Evolutionary conservation across 2,797 vertebrate genomes (phyloP), one percentile per base, ranked within the genome.

Genomic region (Argentina silus): DNA sequence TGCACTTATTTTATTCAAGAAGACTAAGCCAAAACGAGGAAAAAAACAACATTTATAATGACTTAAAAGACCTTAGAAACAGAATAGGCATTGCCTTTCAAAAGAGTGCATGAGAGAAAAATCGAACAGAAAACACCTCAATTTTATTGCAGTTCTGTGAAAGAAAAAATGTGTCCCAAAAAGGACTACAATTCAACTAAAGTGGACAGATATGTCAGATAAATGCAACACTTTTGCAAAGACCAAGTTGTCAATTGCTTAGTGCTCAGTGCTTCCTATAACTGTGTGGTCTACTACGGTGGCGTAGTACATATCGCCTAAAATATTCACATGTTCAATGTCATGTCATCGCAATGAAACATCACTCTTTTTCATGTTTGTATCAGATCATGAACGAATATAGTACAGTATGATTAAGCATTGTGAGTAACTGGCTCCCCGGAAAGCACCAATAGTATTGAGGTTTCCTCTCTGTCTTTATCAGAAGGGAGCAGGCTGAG

Each of bases 1-100:
- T 99, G 95, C 95, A 97, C 98, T 97, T 98, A 98, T 97, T 98
- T 98, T 97, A 95, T 96, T 95, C 95, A 97, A 96, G 95, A 95
- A 95, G 95, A 96, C 93, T 94, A 94, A 91, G 90, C 89, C 87
- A 81, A 80, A 82, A 78, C 65, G 9, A 69, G 47, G 61, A 59
- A 71, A 73, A 75, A 78, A 78, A 92, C 90, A 92, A 93, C 90
- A 92, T 90, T 93, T 90, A 93, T 93, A 95, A 94, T 93, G 90
- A 93, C 93, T 93, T 93, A 93, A 94, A 95, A 94, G 91, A 93
- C 89, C 88, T 91, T 76, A 88, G 89, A 90, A 90, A 89, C 91
- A 91, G 90, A 92, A 93, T 91, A 83, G 91, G 86, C 90, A 86
- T 86, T 78, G 83, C 70, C 66, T 77, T 90, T 92, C 87, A 90